Evolutionary conservation across 2,888 invertebrate species (phyloP).

Genomic region (Chrysolina americana): DNA sequence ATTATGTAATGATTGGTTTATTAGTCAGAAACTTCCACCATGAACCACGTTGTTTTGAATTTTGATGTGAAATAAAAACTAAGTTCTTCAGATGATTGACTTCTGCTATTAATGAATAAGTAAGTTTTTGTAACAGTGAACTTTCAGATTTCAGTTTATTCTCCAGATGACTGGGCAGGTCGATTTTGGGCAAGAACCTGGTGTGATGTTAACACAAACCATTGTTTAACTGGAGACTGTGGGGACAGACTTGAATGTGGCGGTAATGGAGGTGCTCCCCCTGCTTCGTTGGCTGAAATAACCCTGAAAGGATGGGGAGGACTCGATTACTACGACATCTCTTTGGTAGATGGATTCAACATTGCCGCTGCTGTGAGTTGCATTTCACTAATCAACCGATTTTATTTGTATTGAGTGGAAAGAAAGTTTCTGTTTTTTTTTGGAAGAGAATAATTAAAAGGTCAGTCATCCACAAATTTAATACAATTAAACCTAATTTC

Average conservation of each 20-base stretch:
- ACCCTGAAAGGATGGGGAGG: slow-evolving; percentile 64
- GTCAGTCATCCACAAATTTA: too few relatives aligned
- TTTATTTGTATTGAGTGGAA: too few relatives aligned
- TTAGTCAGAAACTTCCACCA: too few relatives aligned
- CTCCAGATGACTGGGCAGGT: slow-evolving; percentile 61
- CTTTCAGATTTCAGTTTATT: slow-evolving; percentile 22
- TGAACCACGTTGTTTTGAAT: too few relatives aligned
- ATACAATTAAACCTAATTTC: too few relatives aligned
- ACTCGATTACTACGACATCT: slow-evolving; percentile 70
- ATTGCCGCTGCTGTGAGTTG: slow-evolving; percentile 60
- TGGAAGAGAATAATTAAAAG: too few relatives aligned
- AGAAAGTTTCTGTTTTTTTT: too few relatives aligned
- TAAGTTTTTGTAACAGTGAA: too few relatives aligned
- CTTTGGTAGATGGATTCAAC: slow-evolving; percentile 71
- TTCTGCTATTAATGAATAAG: too few relatives aligned
- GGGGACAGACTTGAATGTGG: slow-evolving; percentile 62
- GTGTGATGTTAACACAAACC: slow-evolving; percentile 66
- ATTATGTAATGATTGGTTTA: too few relatives aligned
- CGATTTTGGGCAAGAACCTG: slow-evolving; percentile 65
- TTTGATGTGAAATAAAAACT: too few relatives aligned
- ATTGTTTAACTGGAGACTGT: slow-evolving; percentile 58
- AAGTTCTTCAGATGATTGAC: too few relatives aligned
- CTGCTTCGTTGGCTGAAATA: slow-evolving; percentile 68
- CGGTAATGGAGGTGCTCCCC: slow-evolving; percentile 68
- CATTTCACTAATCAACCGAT: neutral